These are phyloP conservation scores for Brachystomella parvula DNA, from an alignment of 1,140 invertebrate species.

Conservation along the genomic window DNA sequence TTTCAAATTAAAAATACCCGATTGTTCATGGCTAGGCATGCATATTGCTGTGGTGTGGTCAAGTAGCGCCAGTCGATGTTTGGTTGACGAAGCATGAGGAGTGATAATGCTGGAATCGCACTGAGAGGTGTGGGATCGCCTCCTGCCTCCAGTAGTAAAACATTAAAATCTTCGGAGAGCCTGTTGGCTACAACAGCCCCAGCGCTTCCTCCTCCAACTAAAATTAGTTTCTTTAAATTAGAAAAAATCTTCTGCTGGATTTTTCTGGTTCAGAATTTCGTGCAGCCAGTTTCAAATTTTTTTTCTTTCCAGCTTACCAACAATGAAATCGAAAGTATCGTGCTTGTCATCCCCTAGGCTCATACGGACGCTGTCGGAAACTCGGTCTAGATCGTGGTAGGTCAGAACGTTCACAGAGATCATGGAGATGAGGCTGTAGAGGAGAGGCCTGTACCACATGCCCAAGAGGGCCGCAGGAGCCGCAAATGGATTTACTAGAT, in stretches of 20 bases:
- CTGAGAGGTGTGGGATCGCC: constrained; percentile 38
- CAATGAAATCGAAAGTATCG: constrained; percentile 14
- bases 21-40: constrained; percentile 23
- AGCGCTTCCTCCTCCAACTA: constrained; percentile 48
- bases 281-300: no score
- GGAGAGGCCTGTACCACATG: constrained; percentile 10
- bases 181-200: constrained; percentile 49
- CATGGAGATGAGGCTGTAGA: constrained; percentile 7
- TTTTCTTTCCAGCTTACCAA: constrained; percentile 7
- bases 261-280: no score
- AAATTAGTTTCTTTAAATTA: neutral
- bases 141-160: constrained; percentile 50
- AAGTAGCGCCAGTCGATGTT: constrained; percentile 24
- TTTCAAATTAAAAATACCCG: constrained; percentile 1
- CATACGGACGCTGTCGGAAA: neutral
- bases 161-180: constrained; percentile 49
- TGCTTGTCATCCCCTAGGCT: neutral
- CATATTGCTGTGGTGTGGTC: constrained; percentile 36
- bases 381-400: constrained; percentile 3
- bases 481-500: no score
- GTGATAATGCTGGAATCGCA: constrained; percentile 24
- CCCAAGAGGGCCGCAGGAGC: constrained; percentile 1
- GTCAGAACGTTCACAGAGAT: constrained; percentile 5
- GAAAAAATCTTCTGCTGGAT: neutral
- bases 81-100: constrained; percentile 25